phyloP scores from a whole-genome alignment of 2,797 vertebrate genomes.

The Coracias cyanogaster region DNA sequence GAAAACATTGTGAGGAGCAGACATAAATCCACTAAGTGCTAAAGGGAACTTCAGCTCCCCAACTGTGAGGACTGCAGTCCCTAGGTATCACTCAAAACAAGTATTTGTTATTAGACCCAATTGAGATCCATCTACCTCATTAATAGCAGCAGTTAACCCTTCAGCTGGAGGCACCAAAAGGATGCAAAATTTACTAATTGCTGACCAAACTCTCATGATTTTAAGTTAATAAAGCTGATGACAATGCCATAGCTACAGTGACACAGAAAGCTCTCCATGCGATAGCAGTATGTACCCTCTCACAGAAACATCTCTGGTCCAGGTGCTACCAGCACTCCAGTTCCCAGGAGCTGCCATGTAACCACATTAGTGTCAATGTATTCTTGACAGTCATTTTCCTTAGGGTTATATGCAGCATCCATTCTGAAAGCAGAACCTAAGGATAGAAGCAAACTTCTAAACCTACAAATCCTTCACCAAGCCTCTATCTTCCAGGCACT shows the following conservation, averaged over 20 bases:
- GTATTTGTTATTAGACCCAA: not conserved
- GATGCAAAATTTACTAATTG: not conserved
- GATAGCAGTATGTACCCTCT: not conserved
- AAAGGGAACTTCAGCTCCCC: accelerated
- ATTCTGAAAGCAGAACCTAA: not conserved
- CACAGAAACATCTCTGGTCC: not conserved
- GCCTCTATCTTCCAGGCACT: not conserved
- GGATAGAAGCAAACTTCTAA: not conserved
- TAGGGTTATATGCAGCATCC: not conserved
- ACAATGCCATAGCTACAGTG: not conserved
- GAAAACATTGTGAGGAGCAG: not conserved
- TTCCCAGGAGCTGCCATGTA: not conserved
- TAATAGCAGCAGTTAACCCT: not conserved
- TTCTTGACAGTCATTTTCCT: not conserved
- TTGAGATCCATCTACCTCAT: not conserved
- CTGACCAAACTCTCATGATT: not conserved
- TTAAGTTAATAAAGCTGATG: not conserved
- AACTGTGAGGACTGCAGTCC: not conserved
- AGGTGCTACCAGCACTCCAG: not conserved
- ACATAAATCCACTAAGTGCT: not conserved
- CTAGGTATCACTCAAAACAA: not conserved
- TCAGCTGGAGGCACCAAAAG: not conserved
- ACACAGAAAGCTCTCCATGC: accelerated
- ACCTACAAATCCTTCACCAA: not conserved
- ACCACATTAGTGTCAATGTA: accelerated